These are phyloP conservation scores for Heliangelus exortis DNA, from an alignment of 2,797 vertebrate genomes.

Conservation along the genomic window DNA sequence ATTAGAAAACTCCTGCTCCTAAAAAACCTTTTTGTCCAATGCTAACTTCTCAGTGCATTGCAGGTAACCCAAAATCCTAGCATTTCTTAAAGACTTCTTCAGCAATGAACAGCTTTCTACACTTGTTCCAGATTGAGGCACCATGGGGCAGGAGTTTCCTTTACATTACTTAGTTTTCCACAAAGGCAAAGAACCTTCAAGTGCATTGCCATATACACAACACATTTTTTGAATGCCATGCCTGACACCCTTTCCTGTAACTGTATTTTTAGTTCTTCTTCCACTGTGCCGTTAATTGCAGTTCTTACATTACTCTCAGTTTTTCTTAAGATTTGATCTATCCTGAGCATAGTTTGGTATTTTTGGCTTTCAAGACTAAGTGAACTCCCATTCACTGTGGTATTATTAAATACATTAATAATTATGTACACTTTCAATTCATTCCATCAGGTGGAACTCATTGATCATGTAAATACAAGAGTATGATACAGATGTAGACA, in stretches of 20 bases:
- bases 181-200: background rate
- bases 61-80: background rate
- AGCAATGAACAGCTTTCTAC: background rate
- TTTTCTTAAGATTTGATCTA: background rate
- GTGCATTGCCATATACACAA: background rate
- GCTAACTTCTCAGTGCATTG: background rate
- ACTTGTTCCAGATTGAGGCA: background rate
- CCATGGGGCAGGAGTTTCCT: background rate
- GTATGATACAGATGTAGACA: background rate
- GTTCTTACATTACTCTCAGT: background rate
- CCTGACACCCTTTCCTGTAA: background rate
- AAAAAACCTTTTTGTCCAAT: background rate
- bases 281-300: background rate
- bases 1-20: background rate
- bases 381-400: background rate
- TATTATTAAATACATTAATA: background rate
- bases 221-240: background rate
- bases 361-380: background rate
- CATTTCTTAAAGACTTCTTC: background rate
- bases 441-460: background rate
- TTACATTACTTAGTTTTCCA: background rate
- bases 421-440: background rate
- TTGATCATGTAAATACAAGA: background rate
- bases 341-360: background rate
- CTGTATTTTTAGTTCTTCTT: background rate